Conservation (phyloP, 2,113 vertebrate species). For the Otis tarda region DNA sequence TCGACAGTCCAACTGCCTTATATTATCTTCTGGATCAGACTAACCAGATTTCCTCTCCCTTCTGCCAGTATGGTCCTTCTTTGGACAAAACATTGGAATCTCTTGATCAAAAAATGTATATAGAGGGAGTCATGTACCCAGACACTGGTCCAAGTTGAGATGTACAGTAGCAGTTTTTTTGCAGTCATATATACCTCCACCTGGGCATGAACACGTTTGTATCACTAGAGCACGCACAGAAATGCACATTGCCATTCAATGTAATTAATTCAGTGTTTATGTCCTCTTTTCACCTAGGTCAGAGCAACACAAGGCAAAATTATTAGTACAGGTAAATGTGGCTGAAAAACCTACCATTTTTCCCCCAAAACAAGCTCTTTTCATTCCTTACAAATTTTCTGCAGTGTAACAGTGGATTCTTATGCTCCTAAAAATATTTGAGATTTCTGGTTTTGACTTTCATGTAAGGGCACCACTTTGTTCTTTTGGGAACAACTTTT, state of each 20-base stretch:
- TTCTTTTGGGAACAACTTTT: not conserved
- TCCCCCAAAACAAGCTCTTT: not conserved
- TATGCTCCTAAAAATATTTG: not conserved
- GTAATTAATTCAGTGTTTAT: not conserved
- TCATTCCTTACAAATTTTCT: not conserved
- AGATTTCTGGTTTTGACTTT: not conserved
- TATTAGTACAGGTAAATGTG: not conserved
- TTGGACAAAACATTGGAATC: not conserved
- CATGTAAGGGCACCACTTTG: not conserved
- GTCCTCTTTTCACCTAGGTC: not conserved
- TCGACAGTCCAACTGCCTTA: not conserved
- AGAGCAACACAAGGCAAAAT: not conserved
- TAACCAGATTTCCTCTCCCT: not conserved
- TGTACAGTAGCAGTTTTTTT: not conserved
- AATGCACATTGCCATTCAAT: not conserved
- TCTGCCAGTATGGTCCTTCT: not conserved
- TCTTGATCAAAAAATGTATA: not conserved
- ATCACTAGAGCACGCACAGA: not conserved
- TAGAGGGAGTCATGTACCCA: not conserved
- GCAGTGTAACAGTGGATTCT: not conserved
- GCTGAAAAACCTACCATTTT: not conserved
- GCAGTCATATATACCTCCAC: not conserved
- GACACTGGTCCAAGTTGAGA: not conserved
- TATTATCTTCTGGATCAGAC: not conserved
- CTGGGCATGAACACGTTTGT: not conserved